Conservation (phyloP, 2,797 vertebrate species). For the Gastrophryne carolinensis region DNA sequence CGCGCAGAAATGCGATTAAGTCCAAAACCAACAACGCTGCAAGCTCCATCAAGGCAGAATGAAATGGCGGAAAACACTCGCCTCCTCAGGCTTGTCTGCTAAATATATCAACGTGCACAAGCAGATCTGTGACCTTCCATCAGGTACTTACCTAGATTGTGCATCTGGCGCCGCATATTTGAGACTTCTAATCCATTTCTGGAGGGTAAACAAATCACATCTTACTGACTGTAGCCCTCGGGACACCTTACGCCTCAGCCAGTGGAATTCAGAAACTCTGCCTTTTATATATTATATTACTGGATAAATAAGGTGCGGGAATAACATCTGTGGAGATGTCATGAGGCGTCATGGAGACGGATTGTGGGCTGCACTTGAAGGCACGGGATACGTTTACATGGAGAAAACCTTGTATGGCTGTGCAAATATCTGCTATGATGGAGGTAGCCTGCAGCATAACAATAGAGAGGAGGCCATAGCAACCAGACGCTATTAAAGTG, state of each 20-base stretch:
- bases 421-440: too few relatives aligned
- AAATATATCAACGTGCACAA: background rate
- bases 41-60: constrained; percentile 1
- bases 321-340: constrained; percentile 68
- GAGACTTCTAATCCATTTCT: constrained; percentile 10
- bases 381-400: constrained; percentile 62
- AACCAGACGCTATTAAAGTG: too few relatives aligned
- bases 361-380: constrained; percentile 73
- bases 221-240: background rate
- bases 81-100: background rate
- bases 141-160: background rate
- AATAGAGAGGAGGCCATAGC: too few relatives aligned
- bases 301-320: constrained; percentile 66
- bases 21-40: constrained; percentile 24
- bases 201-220: background rate
- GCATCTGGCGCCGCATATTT: background rate
- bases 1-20: constrained; percentile 9
- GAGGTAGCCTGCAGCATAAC: too few relatives aligned
- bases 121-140: background rate
- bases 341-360: constrained; percentile 73
- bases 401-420: background rate
- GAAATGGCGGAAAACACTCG: background rate
- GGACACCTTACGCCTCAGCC: constrained; percentile 54
- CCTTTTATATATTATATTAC: constrained; percentile 63
- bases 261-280: constrained; percentile 52